These are phyloP conservation scores for Silurus glanis DNA, from an alignment of 2,113 vertebrate genomes.

Conservation along the genomic window DNA sequence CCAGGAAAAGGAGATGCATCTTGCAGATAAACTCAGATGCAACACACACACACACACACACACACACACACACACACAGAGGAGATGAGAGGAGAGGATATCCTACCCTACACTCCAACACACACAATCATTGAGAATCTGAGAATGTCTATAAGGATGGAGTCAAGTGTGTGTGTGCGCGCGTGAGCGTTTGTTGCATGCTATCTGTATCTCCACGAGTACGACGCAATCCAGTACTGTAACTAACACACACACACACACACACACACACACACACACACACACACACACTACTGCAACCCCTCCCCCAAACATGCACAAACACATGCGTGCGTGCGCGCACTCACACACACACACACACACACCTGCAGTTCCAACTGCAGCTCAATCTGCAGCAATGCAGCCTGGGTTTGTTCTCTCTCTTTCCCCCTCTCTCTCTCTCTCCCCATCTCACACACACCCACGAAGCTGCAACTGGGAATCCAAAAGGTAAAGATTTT, in stretches of 20 bases:
- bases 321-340: not conserved
- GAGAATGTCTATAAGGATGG: not conserved
- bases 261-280: not conserved
- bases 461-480: not conserved
- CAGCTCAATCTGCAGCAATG: conserved; percentile 37
- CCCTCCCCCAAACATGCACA: not conserved
- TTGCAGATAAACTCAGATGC: not conserved
- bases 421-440: not conserved
- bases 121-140: not conserved
- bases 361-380: conserved; percentile 28
- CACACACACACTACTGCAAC: conserved; percentile 3
- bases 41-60: not conserved
- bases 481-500: not conserved
- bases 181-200: not conserved
- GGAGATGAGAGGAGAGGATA: not conserved
- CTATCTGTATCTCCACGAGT: conserved; percentile 7
- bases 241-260: conserved; percentile 3
- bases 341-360: conserved; percentile 17
- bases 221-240: conserved; percentile 29
- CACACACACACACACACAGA: not conserved
- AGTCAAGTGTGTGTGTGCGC: not conserved
- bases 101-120: not conserved
- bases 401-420: not conserved
- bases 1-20: conserved; percentile 25
- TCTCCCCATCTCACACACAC: not conserved